Evolutionary conservation across 1,140 invertebrate species (phyloP), one percentile per base, ranked within the genome.

Genomic region (Cherax quadricarinatus): DNA sequence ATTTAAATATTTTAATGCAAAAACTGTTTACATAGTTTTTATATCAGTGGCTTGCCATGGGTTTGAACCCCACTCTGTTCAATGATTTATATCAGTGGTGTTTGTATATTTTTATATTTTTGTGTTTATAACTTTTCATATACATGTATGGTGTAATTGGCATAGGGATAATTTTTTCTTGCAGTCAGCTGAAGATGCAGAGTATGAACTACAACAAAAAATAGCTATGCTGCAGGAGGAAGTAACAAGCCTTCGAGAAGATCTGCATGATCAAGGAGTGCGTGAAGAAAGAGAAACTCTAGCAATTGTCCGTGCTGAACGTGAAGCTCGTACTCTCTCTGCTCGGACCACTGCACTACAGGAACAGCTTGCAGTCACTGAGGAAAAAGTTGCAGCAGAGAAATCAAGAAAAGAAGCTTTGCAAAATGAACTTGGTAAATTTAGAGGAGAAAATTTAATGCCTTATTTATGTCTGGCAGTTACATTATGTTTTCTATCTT

Each of bases 151-250:
- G 30, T 41, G 30, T 41, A 41, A 41, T 41, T 41, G 30, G 30
- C 30, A 41, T 41, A 41, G 30, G 30, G 30, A 41, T 41, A 41
- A 41, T 41, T 41, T 41, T 57, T 57, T 53, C 18, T 78, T 78
- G 24, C 62, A 92, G 91, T 57, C 51, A 21, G 24, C 86, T 79
- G 91, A 92, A 84, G 81, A 87, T 41, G 48, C 91, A 12, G 86
- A 88, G 30, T 92, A 92, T 88, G 91, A 92, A 16, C 57, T 73
- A 14, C 91, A 92, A 18, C 85, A 88, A 62, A 82, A 82, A 60
- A 78, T 92, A 78, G 66, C 30, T 14, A 41, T 30, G n/a, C 53
- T 92, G 70, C 81, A 92, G 86, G 91, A 92, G 66, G 86, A 92
- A 49, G 48, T 92, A 4, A 21, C 60, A 14, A 82, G 53, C n/a